phyloP scores from a whole-genome alignment of 2,797 vertebrate species.

The Limosa lapponica region DNA sequence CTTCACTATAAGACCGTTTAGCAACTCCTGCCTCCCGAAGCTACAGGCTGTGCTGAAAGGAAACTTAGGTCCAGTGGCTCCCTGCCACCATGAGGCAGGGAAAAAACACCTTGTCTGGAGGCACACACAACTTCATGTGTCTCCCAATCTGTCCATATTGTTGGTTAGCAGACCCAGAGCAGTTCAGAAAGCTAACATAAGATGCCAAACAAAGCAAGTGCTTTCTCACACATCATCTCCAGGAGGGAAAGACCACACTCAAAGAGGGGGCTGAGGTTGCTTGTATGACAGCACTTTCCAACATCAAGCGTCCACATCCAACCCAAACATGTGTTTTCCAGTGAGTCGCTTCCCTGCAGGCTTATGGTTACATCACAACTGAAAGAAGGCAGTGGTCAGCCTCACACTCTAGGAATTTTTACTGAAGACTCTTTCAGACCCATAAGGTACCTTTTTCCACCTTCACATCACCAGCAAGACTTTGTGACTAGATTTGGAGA shows the following conservation, averaged over 20 bases:
- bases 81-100: fast-evolving
- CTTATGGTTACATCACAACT: fast-evolving
- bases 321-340: fast-evolving
- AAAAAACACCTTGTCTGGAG: fast-evolving
- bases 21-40: background rate
- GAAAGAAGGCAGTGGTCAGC: background rate
- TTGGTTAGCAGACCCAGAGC: background rate
- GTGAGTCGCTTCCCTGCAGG: fast-evolving
- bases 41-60: background rate
- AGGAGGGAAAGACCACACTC: background rate
- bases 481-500: background rate
- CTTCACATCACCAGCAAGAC: fast-evolving
- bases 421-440: background rate
- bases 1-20: background rate
- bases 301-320: background rate
- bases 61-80: background rate
- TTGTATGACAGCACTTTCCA: fast-evolving
- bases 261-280: background rate
- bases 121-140: background rate
- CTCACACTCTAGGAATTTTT: background rate
- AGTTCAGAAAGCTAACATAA: background rate
- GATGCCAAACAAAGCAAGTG: background rate
- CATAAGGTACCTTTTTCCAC: background rate
- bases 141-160: background rate
- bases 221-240: background rate